Conservation (phyloP, 2,888 invertebrate genomes). For the Laspeyria flexula region DNA sequence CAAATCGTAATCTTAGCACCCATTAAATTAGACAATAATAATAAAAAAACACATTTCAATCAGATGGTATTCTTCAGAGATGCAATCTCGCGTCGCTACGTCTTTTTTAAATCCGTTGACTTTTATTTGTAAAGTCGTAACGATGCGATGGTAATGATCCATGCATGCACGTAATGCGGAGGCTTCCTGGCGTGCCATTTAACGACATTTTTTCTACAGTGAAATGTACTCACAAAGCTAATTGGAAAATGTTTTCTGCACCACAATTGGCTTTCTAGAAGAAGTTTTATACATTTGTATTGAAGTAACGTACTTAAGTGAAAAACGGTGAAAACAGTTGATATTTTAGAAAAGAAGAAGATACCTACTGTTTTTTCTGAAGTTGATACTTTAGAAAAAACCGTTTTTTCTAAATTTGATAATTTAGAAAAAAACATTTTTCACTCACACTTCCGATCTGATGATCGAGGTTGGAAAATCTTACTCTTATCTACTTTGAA, state of each 20-base stretch:
- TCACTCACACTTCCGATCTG: too few species aligned
- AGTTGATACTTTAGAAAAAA: too few species aligned
- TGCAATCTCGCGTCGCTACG: background rate
- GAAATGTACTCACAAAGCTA: slow-evolving; percentile 17
- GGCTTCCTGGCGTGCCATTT: slow-evolving; percentile 14
- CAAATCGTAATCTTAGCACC: too few species aligned
- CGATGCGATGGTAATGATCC: slow-evolving; percentile 2
- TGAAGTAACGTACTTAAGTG: background rate
- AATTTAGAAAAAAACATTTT: too few species aligned
- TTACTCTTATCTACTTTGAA: too few species aligned
- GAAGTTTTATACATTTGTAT: background rate
- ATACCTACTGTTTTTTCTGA: too few species aligned
- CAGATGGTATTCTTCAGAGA: background rate
- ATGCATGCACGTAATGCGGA: slow-evolving; percentile 11
- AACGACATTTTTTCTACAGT: slow-evolving; percentile 29
- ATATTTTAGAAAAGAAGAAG: too few species aligned
- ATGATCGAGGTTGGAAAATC: too few species aligned
- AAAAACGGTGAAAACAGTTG: too few species aligned
- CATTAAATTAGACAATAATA: too few species aligned
- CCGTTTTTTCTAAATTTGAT: too few species aligned
- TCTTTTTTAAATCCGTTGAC: background rate
- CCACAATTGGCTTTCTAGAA: background rate
- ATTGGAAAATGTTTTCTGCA: slow-evolving; percentile 26
- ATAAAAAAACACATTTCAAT: background rate
- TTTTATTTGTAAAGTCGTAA: slow-evolving; percentile 10